Percentiles rank a stretch among this genome's conserved stretches.
Conservation (phyloP, 2,113 vertebrate species). For the Cynocephalus volans region DNA sequence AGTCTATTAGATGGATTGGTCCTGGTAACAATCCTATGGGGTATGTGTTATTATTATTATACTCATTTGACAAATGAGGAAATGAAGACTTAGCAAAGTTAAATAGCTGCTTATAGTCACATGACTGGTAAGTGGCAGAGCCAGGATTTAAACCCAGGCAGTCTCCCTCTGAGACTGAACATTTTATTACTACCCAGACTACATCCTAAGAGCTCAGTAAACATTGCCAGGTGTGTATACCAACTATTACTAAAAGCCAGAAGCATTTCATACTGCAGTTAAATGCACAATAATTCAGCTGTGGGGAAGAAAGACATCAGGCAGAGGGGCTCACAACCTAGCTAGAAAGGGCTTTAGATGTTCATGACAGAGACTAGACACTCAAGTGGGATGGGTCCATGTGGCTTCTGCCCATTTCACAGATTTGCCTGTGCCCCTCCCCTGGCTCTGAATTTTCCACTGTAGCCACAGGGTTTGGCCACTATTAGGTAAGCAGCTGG, state of each 20-base stretch:
- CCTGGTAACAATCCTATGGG: neutral
- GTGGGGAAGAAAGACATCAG: neutral
- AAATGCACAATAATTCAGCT: conserved; percentile 14
- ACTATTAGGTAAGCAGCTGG: conserved; percentile 4
- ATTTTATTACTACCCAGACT: neutral
- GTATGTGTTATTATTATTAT: neutral
- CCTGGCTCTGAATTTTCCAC: neutral
- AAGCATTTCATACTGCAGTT: conserved; percentile 5
- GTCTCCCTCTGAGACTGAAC: neutral
- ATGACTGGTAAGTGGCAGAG: neutral
- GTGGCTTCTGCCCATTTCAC: neutral
- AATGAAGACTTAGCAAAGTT: conserved; percentile 34
- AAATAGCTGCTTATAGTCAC: neutral
- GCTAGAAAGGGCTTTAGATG: neutral
- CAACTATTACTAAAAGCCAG: conserved; percentile 8
- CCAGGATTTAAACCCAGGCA: neutral
- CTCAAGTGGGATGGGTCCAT: neutral
- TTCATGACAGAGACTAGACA: neutral
- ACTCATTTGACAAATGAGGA: conserved; percentile 26
- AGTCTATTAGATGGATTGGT: neutral
- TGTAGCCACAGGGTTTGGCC: conserved; percentile 16
- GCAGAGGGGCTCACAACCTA: neutral
- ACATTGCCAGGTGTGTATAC: neutral
- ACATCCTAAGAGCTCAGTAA: neutral
- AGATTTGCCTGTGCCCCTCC: neutral